Percentiles rank a stretch among this genome's conserved stretches.
Evolutionary conservation across 2,888 invertebrate species (phyloP).

Genomic region (Noctua janthina): DNA sequence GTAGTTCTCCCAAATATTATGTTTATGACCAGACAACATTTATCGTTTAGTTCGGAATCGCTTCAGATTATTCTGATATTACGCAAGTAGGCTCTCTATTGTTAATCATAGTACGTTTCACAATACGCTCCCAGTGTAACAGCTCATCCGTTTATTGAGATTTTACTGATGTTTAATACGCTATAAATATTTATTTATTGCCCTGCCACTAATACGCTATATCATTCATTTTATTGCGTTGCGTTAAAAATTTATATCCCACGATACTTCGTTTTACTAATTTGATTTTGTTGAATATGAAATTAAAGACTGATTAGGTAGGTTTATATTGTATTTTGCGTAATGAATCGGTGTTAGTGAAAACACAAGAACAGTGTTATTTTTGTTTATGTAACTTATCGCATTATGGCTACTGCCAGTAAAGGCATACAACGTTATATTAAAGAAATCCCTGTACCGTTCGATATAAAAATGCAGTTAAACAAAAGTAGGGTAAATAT

Average conservation of each 20-base stretch:
- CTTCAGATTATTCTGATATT: slow-evolving; percentile 59
- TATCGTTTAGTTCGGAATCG: slow-evolving; percentile 60
- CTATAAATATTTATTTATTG: slow-evolving; percentile 88
- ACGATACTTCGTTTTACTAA: slow-evolving; percentile 81
- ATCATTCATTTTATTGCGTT: slow-evolving; percentile 85
- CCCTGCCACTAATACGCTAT: slow-evolving; percentile 84
- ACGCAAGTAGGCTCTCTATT: slow-evolving; percentile 66
- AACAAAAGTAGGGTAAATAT: slow-evolving; percentile 55
- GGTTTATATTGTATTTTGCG: slow-evolving; percentile 80
- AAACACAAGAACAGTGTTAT: slow-evolving; percentile 48
- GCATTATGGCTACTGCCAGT: slow-evolving; percentile 48
- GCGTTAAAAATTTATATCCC: slow-evolving; percentile 83
- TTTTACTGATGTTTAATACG: slow-evolving; percentile 87
- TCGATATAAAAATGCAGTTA: slow-evolving; percentile 61
- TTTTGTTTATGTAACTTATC: slow-evolving; percentile 60
- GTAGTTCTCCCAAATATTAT: slow-evolving; percentile 62
- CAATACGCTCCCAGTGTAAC: slow-evolving; percentile 77
- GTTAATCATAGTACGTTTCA: slow-evolving; percentile 75
- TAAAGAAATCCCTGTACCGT: slow-evolving; percentile 43
- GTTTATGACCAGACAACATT: slow-evolving; percentile 64
- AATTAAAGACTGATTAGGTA: slow-evolving; percentile 82
- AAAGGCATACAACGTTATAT: slow-evolving; percentile 23
- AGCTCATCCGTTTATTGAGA: slow-evolving; percentile 81
- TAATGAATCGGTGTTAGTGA: slow-evolving; percentile 71
- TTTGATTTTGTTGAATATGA: slow-evolving; percentile 85